Evolutionary conservation across 2,113 vertebrate genomes (phyloP).

Genomic region (Telmatochromis sp.): DNA sequence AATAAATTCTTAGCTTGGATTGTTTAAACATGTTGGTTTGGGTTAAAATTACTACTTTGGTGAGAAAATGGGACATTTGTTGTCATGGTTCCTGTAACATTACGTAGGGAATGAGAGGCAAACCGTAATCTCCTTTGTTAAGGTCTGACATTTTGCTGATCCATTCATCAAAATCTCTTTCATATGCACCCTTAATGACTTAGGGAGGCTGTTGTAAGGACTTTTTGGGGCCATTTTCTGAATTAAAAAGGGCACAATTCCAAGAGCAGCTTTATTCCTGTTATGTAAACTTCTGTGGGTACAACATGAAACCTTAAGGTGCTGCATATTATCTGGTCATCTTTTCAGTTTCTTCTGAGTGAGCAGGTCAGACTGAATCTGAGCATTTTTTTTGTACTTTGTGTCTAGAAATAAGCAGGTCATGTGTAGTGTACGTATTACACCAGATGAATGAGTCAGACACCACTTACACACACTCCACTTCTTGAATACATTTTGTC

Average conservation of each 20-base stretch:
- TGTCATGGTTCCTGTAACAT: not conserved
- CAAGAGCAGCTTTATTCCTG: not conserved
- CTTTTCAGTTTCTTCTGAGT: not conserved
- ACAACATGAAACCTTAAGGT: not conserved
- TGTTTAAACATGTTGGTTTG: not conserved
- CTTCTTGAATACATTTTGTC: not conserved
- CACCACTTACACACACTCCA: slow-evolving; percentile 2
- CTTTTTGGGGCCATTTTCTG: not conserved
- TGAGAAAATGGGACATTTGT: not conserved
- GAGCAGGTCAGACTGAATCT: not conserved
- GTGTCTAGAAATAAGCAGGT: not conserved
- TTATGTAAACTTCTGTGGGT: not conserved
- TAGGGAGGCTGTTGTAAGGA: not conserved
- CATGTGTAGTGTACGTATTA: not conserved
- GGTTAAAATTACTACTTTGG: not conserved
- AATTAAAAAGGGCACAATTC: not conserved
- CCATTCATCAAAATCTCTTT: not conserved
- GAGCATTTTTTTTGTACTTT: not conserved
- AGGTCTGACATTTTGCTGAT: not conserved
- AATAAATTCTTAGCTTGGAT: not conserved
- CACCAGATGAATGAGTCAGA: slow-evolving; percentile 23
- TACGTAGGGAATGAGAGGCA: not conserved
- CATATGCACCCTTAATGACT: not conserved
- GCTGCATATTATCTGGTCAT: not conserved
- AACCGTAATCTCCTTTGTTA: not conserved